Conservation (phyloP, 1,140 invertebrate species). For the Aphelinus certus region DNA sequence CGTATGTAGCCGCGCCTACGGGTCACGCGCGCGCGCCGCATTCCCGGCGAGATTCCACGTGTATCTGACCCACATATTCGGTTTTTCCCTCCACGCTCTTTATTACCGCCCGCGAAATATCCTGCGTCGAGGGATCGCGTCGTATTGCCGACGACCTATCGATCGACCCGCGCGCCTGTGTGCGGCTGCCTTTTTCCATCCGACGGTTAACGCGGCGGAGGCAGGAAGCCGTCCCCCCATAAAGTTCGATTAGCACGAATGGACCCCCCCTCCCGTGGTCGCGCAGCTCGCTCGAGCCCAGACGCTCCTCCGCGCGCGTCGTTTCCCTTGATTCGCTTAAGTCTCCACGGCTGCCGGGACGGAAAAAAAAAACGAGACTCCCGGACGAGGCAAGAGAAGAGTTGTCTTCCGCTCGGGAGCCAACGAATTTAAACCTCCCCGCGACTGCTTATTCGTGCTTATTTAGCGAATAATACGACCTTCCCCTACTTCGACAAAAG, state of each 20-base stretch:
- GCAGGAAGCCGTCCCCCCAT: slow-evolving; percentile 43
- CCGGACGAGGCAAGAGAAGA: too few relatives aligned
- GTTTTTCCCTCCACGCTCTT: neutral
- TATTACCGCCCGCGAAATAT: neutral
- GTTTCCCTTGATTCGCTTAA: slow-evolving; percentile 30
- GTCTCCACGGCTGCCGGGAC: too few relatives aligned
- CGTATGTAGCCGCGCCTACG: too few relatives aligned
- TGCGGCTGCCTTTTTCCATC: slow-evolving; percentile 42
- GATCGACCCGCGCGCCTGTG: neutral
- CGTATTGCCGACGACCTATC: neutral
- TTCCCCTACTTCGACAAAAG: too few relatives aligned
- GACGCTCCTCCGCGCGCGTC: slow-evolving; percentile 12
- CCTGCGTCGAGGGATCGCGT: neutral
- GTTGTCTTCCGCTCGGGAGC: too few relatives aligned
- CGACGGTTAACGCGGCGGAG: slow-evolving; percentile 43
- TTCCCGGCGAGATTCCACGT: neutral
- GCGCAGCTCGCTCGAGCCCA: neutral
- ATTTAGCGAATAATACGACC: slow-evolving; percentile 8
- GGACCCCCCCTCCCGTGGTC: slow-evolving; percentile 38
- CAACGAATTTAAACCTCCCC: slow-evolving; percentile 31
- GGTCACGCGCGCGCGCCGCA: too few relatives aligned
- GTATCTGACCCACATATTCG: neutral
- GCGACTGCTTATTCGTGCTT: slow-evolving; percentile 26
- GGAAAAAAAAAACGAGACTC: too few relatives aligned
- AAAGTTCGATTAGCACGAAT: slow-evolving; percentile 53